Conservation (phyloP, 2,888 invertebrate species). For the Selenia dentaria region DNA sequence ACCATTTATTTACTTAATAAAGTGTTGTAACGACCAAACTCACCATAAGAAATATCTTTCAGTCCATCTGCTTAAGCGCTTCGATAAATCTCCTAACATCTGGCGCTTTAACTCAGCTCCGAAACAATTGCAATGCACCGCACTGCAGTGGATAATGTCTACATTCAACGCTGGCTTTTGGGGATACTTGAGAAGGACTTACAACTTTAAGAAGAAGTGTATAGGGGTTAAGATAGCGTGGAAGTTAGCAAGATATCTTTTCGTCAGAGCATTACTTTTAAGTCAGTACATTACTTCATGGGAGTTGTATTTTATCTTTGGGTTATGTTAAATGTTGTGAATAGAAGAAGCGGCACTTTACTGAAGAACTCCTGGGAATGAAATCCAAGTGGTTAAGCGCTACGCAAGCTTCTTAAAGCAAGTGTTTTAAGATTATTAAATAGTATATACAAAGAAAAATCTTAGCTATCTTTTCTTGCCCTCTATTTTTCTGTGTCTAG, state of each 20-base stretch:
- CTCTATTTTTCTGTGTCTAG: no score
- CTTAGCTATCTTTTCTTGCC: no score
- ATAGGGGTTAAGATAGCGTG: slow-evolving; percentile 10
- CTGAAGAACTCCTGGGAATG: no score
- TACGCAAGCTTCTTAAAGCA: no score
- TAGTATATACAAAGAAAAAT: no score
- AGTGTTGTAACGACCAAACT: no score
- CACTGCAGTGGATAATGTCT: slow-evolving; percentile 35
- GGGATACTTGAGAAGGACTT: background rate
- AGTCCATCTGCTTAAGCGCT: slow-evolving; percentile 19
- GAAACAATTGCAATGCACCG: slow-evolving; percentile 30
- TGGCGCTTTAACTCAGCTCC: slow-evolving; percentile 26
- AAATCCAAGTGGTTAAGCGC: no score
- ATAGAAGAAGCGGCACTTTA: no score
- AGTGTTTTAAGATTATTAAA: no score
- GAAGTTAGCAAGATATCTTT: background rate
- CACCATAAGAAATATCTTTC: slow-evolving; percentile 12
- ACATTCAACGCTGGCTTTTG: slow-evolving; percentile 21
- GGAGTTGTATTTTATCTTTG: no score
- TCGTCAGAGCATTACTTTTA: background rate
- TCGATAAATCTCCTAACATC: slow-evolving; percentile 28
- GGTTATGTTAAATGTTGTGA: no score
- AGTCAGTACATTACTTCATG: slow-evolving; percentile 1
- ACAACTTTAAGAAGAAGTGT: slow-evolving; percentile 5
- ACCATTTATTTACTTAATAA: no score